Evolutionary conservation across 2,888 invertebrate species (phyloP).

Genomic region (Leuctra nigra): DNA sequence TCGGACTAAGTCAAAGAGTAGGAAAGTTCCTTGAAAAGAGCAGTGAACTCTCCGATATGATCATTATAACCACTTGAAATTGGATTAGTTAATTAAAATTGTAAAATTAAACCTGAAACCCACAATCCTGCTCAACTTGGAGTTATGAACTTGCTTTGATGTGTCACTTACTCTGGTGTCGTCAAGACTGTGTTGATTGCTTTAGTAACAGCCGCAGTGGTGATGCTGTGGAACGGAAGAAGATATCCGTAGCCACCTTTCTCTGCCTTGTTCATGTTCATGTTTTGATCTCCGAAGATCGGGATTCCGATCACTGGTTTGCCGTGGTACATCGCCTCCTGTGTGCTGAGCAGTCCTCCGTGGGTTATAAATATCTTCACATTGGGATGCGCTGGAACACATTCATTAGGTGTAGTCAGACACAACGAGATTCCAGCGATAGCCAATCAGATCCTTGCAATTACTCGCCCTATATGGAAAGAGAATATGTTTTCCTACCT

Average conservation of each 20-base stretch:
- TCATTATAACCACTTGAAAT: no score
- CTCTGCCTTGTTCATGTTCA: slow-evolving; percentile 48
- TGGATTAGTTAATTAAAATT: no score
- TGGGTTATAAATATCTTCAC: slow-evolving; percentile 51
- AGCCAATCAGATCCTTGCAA: no score
- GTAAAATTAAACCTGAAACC: no score
- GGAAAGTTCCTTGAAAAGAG: no score
- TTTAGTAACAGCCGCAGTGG: slow-evolving; percentile 28
- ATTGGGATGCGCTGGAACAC: slow-evolving; percentile 44
- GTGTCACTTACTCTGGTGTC: slow-evolving; percentile 32
- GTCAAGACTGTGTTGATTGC: slow-evolving; percentile 32
- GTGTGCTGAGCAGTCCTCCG: slow-evolving; percentile 50
- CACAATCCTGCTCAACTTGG: no score
- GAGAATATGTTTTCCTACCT: no score
- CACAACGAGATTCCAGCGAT: background rate
- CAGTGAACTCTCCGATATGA: no score
- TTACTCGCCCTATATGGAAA: background rate
- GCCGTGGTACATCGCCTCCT: slow-evolving; percentile 46
- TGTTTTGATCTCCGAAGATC: slow-evolving; percentile 46
- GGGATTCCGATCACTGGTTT: slow-evolving; percentile 48
- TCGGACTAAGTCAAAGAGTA: no score
- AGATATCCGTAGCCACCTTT: slow-evolving; percentile 45
- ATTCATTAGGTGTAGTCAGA: background rate
- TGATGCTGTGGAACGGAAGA: slow-evolving; percentile 36
- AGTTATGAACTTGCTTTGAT: background rate